These are phyloP conservation scores for Grapholita molesta DNA, from an alignment of 1,140 invertebrate genomes.

Conservation along the genomic window DNA sequence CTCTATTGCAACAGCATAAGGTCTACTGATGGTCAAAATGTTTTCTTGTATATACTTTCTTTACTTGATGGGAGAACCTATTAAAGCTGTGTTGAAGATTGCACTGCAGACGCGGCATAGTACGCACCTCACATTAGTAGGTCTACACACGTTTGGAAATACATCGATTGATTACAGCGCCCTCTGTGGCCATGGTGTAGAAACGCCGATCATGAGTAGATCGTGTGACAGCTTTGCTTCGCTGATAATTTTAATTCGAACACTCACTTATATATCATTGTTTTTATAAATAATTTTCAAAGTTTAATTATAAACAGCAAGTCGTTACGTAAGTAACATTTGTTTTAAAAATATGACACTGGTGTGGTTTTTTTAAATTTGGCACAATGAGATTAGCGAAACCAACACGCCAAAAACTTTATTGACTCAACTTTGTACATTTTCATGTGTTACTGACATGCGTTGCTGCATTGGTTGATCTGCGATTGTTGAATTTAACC, in stretches of 20 bases:
- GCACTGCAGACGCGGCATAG: slow-evolving; percentile 6
- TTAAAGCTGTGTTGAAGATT: not conserved
- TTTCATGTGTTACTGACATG: not conserved
- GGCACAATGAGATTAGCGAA: not conserved
- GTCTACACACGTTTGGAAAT: not conserved
- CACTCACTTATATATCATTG: not conserved
- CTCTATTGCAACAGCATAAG: too few relatives aligned
- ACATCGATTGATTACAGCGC: not conserved
- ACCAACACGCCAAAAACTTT: not conserved
- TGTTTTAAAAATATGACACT: not conserved
- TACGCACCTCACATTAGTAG: not conserved
- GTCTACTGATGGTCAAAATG: too few relatives aligned
- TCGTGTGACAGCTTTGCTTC: not conserved
- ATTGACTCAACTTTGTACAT: not conserved
- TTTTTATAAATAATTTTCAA: not conserved
- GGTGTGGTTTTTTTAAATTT: not conserved
- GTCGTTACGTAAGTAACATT: too few relatives aligned
- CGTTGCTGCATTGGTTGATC: not conserved
- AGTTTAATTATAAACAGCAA: not conserved
- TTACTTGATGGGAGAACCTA: not conserved
- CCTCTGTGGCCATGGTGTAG: not conserved
- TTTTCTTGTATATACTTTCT: too few relatives aligned
- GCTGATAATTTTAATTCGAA: not conserved
- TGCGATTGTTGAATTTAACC: not conserved
- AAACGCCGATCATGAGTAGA: not conserved